phyloP scores from a whole-genome alignment of 2,888 invertebrate species.

The Spodoptera littoralis region DNA sequence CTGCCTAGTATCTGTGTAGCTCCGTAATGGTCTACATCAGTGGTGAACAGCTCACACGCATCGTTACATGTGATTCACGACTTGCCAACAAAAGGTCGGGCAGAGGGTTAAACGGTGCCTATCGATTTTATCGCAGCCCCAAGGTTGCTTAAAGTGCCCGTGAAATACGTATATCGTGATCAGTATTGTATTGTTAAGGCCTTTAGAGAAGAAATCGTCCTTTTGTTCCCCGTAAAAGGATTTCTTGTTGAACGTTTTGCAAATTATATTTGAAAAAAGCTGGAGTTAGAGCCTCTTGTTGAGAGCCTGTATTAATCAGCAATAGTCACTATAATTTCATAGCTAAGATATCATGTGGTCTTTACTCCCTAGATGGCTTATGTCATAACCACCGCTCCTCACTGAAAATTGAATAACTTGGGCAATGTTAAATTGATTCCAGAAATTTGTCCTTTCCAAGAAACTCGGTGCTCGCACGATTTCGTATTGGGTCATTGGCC shows the following conservation, averaged over 20 bases:
- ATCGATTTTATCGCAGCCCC: constrained; percentile 33
- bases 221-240: not conserved
- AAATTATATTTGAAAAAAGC: too few relatives aligned
- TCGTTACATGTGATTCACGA: constrained; percentile 41
- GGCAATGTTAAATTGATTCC: not conserved
- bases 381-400: too few relatives aligned
- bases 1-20: not conserved
- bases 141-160: constrained; percentile 4
- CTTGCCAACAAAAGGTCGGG: constrained; percentile 22
- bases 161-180: not conserved
- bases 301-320: too few relatives aligned
- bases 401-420: not conserved
- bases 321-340: too few relatives aligned
- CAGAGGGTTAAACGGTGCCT: constrained; percentile 13
- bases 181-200: not conserved
- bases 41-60: constrained; percentile 13
- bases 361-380: too few relatives aligned
- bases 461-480: not conserved
- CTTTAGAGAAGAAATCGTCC: not conserved
- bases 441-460: not conserved
- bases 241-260: too few relatives aligned
- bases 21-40: constrained; percentile 3
- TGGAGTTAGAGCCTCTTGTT: too few relatives aligned
- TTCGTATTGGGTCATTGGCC: constrained; percentile 10
- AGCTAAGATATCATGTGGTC: too few relatives aligned